Evolutionary conservation across 2,797 vertebrate genomes (phyloP), one percentile per base, ranked within the genome.

Genomic region (Hydrocynus forskahlii): DNA sequence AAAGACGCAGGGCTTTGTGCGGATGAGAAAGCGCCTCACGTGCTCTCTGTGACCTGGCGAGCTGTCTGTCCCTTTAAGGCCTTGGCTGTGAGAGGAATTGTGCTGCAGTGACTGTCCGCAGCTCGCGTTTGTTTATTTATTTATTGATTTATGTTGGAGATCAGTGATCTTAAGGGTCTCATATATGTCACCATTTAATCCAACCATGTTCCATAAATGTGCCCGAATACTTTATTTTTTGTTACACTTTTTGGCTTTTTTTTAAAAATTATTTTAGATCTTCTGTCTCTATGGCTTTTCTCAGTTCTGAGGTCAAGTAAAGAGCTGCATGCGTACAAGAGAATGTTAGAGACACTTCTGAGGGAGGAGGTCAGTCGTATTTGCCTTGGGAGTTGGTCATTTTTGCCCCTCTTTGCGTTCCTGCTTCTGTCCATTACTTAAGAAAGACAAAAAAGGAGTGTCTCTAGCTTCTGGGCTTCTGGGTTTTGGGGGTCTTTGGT

Each of bases 311-410:
- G 75, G 75, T 86, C 17, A 79, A 78, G 80, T 82, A 86, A 83
- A 85, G 81, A 79, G 81, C 66, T 88, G 87, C 87, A 88, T 86
- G 87, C 80, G 86, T 85, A 82, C 73, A 83, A 85, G 78, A 83
- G 80, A 75, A 75, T 85, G 82, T 75, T 81, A 74, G 74, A 82
- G 77, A 80, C 78, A 75, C 48, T 75, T 68, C 74, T 7, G 52
- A 75, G 71, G 69, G 70, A 72, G 85, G 78, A 88, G 74, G 80
- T 84, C 71, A 83, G 85, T 63, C 70, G 80, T 68, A 81, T 85
- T 87, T 85, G 64, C 85, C 68, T 78, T 84, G 77, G 80, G 81
- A 86, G 85, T 77, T 88, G 87, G 87, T 86, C 88, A 85, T 86
- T 89, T 66, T 73, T n/a, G 70, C 71, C 76, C 84, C 78, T 16